Evolutionary conservation across 2,113 vertebrate species (phyloP), one percentile per base, ranked within the genome.

Genomic region (Menura novaehollandiae): DNA sequence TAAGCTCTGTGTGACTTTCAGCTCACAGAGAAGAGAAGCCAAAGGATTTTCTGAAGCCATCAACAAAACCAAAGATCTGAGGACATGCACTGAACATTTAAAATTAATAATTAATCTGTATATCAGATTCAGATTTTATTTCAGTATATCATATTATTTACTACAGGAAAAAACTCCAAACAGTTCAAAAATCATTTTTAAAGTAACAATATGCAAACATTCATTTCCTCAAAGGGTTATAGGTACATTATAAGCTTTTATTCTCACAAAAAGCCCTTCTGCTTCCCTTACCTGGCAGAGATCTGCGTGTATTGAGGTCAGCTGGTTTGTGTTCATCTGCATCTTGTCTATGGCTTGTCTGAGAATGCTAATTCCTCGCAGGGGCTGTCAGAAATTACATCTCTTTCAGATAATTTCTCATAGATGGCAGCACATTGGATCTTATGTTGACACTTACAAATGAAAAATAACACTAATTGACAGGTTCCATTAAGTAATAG

Each of bases 271-370:
- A 84, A 84, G 32, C 15, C 58, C 7, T 41, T 28, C 9, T 1
- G 14, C 32, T 62, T 8, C 35, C 44, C 98, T 98, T 97, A 99
- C 99, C 99, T 99, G 99, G 98, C 99, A 99, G 95, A 99, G 98
- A 98, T 99, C 99, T 89, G 99, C 99, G 0, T 99, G 99, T 98
- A 99, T 98, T 98, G 99, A 99, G 98, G 99, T 99, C 98, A 99
- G 98, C 98, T 99, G 99, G 98, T 99, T 99, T 98, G 99, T 99
- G 97, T 99, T 99, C 99, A 99, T 99, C 99, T 99, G 99, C 99
- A 99, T 99, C 99, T 99, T 99, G 98, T 99, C 99, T 98, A 99
- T 99, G 98, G 99, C 99, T 99, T 99, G 99, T 98, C 99, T 99
- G 94, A 99, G 98, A 98, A 99, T 97, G 93, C 99, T 98, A 88